phyloP scores from a whole-genome alignment of 2,888 invertebrate species.

The Eristalis pertinax region DNA sequence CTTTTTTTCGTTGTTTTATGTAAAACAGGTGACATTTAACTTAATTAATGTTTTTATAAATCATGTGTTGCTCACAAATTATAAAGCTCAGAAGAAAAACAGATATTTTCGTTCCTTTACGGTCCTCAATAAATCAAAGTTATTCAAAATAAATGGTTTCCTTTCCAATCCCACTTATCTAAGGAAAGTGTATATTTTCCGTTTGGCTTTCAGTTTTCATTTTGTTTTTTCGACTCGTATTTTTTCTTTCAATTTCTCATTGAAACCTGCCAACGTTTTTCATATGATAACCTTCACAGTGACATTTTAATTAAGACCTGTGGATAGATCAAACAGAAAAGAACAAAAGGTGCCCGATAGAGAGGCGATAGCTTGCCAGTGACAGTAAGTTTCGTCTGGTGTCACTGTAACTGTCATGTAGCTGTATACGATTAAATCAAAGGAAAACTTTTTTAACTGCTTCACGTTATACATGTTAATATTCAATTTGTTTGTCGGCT shows the following conservation, averaged over 20 bases:
- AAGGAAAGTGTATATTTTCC: neutral
- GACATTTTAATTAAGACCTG: constrained; percentile 44
- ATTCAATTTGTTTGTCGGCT: constrained; percentile 51
- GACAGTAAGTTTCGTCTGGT: constrained; percentile 28
- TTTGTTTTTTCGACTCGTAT: neutral
- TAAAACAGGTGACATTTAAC: constrained; percentile 63
- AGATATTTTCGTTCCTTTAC: constrained; percentile 28
- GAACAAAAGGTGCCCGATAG: constrained; percentile 34
- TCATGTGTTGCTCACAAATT: constrained; percentile 32
- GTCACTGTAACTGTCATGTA: constrained; percentile 26
- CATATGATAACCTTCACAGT: constrained; percentile 22
- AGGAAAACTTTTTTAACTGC: constrained; percentile 13
- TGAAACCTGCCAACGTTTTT: constrained; percentile 17
- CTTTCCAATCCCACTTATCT: neutral
- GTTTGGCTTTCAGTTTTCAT: neutral
- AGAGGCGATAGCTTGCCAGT: neutral
- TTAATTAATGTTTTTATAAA: constrained; percentile 59
- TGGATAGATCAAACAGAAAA: constrained; percentile 26
- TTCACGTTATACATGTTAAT: constrained; percentile 40
- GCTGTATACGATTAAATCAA: neutral
- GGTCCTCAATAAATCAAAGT: constrained; percentile 56
- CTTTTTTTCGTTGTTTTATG: constrained; percentile 53
- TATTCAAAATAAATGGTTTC: constrained; percentile 41
- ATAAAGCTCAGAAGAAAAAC: neutral
- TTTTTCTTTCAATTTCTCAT: neutral